These are phyloP conservation scores for Sericinus montela DNA, from an alignment of 2,888 invertebrate genomes.

Conservation along the genomic window DNA sequence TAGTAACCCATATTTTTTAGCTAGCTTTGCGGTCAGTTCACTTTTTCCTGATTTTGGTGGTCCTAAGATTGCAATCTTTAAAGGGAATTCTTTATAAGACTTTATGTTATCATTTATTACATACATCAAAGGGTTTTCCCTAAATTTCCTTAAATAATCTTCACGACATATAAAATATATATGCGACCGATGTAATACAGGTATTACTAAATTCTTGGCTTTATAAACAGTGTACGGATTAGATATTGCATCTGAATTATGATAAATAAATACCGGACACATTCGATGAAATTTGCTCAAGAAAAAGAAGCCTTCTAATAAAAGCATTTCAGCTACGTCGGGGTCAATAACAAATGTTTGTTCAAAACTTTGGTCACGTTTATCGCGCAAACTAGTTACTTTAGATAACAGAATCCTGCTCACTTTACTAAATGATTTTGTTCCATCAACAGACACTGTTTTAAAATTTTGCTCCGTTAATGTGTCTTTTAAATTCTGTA, in stretches of 20 bases:
- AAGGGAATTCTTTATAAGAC: constrained; percentile 66
- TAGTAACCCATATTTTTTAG: constrained; percentile 72
- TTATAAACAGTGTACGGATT: constrained; percentile 69
- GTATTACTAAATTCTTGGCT: constrained; percentile 59
- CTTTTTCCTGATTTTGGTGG: constrained; percentile 82
- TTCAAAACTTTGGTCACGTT: constrained; percentile 77
- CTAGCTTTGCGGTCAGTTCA: constrained; percentile 73
- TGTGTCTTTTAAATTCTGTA: constrained; percentile 53
- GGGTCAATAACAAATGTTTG: constrained; percentile 71
- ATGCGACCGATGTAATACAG: constrained; percentile 78
- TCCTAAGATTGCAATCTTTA: constrained; percentile 79
- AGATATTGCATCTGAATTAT: constrained; percentile 62
- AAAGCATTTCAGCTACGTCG: constrained; percentile 77
- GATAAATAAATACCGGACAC: constrained; percentile 81
- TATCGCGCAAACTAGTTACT: constrained; percentile 50
- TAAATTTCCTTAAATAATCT: constrained; percentile 69
- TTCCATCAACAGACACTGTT: constrained; percentile 56
- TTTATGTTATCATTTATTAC: constrained; percentile 53
- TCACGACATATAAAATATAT: constrained; percentile 79
- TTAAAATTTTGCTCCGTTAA: constrained; percentile 65
- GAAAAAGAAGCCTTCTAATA: constrained; percentile 79
- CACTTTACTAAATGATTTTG: constrained; percentile 49
- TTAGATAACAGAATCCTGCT: constrained; percentile 40
- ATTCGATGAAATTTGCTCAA: constrained; percentile 81
- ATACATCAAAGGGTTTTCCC: constrained; percentile 78